Evolutionary conservation across 2,113 vertebrate genomes (phyloP).

Genomic region (Apaloderma vittatum): DNA sequence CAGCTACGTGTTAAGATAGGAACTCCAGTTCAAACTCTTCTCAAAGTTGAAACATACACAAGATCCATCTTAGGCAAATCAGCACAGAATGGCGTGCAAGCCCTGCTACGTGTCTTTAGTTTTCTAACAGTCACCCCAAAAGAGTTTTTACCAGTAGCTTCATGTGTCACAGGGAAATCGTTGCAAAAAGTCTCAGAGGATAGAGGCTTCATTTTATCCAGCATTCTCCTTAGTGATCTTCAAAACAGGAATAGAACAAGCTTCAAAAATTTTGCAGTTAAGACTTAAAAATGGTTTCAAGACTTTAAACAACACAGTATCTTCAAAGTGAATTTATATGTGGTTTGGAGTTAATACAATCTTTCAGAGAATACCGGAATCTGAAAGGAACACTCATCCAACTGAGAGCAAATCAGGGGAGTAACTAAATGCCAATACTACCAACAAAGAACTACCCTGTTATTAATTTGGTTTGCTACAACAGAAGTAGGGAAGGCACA

Average conservation of each 20-base stretch:
- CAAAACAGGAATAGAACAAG: not conserved
- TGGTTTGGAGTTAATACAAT: not conserved
- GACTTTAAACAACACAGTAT: not conserved
- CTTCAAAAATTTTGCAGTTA: not conserved
- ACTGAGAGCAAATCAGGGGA: not conserved
- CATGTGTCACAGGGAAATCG: not conserved
- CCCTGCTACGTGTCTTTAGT: not conserved
- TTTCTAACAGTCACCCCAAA: not conserved
- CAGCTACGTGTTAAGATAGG: not conserved
- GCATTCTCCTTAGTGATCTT: not conserved
- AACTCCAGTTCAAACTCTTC: not conserved
- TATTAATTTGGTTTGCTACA: not conserved
- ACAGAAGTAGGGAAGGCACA: not conserved
- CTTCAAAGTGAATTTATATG: not conserved
- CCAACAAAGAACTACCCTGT: not conserved
- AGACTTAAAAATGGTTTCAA: not conserved
- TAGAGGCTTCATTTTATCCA: not conserved
- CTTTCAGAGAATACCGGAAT: not conserved
- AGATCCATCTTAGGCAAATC: not conserved
- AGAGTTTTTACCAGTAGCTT: not conserved
- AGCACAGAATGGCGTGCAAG: not conserved
- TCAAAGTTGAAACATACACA: not conserved
- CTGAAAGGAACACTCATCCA: not conserved
- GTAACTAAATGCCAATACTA: not conserved
- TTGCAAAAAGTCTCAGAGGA: not conserved